These are phyloP conservation scores for Oostethus manadensis DNA, from an alignment of 2,113 vertebrate genomes.

Conservation along the genomic window DNA sequence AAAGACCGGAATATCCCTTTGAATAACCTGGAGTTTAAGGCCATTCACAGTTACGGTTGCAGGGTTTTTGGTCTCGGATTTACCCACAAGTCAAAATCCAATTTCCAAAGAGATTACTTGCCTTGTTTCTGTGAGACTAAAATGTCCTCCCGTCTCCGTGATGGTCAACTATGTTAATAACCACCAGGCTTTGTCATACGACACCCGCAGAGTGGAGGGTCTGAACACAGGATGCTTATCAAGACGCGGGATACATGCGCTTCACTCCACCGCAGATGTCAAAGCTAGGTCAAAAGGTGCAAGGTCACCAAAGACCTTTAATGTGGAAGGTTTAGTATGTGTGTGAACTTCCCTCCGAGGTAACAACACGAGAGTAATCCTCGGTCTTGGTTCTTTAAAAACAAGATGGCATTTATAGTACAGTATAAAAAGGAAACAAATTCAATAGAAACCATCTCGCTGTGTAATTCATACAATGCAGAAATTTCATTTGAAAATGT, in stretches of 20 bases:
- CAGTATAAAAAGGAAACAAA: no score
- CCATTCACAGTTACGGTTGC: conserved; percentile 9
- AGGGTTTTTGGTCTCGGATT: not conserved
- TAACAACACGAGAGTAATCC: conserved; percentile 27
- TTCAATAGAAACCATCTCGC: no score
- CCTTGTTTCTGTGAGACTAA: conserved; percentile 1
- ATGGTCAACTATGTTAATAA: conserved; percentile 28
- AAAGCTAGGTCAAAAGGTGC: conserved; percentile 49
- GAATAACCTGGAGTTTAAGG: conserved; percentile 14
- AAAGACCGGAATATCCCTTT: conserved; percentile 25
- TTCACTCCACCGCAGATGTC: conserved; percentile 28
- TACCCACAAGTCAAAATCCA: conserved; percentile 23
- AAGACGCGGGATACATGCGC: conserved; percentile 40
- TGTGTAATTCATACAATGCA: no score
- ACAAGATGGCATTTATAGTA: conserved; percentile 4
- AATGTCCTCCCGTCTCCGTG: conserved; percentile 9
- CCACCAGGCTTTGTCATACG: conserved; percentile 19
- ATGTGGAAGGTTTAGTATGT: conserved; percentile 11
- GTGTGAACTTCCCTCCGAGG: conserved; percentile 20
- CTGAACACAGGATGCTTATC: conserved; percentile 44
- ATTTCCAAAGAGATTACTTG: conserved; percentile 32
- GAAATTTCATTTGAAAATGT: no score
- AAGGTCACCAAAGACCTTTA: conserved; percentile 42
- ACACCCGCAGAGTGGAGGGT: conserved; percentile 23
- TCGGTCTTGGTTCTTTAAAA: conserved; percentile 30